phyloP scores from a whole-genome alignment of 2,113 vertebrate species.

The Phalacrocorax brasilianus region DNA sequence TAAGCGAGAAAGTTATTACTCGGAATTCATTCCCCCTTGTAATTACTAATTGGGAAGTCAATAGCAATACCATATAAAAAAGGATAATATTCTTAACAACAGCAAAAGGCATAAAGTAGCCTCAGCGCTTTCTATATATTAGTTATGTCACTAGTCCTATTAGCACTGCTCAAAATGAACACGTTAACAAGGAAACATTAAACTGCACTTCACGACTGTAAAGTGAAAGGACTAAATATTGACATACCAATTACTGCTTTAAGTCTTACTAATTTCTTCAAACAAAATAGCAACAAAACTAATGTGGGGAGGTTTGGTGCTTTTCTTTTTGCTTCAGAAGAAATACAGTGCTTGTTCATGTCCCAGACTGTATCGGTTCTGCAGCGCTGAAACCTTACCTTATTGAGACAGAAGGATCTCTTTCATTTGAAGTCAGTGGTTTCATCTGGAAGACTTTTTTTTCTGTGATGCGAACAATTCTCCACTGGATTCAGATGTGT shows the following conservation, averaged over 20 bases:
- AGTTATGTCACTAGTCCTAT: not conserved
- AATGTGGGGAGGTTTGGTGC: not conserved
- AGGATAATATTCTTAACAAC: slow-evolving; percentile 6
- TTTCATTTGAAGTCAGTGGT: not conserved
- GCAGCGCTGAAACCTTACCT: not conserved
- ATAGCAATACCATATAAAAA: not conserved
- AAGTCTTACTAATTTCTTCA: not conserved
- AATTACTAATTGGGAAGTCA: slow-evolving; percentile 34
- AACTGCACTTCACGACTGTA: not conserved
- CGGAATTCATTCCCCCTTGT: not conserved
- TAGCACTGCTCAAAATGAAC: not conserved
- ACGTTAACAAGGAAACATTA: slow-evolving; percentile 7
- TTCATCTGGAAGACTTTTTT: not conserved
- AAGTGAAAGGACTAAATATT: not conserved
- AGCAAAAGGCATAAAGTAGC: not conserved
- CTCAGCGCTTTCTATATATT: not conserved
- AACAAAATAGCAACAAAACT: not conserved
- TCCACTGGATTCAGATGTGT: not conserved
- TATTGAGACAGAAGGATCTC: not conserved
- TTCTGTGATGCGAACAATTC: not conserved
- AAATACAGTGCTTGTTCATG: not conserved
- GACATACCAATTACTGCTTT: not conserved
- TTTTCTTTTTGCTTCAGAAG: not conserved
- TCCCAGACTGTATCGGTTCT: not conserved
- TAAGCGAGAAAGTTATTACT: slow-evolving; percentile 26